These are phyloP conservation scores for Zoanthus sociatus DNA, from an alignment of 92 coral and sea anemone genomes.

Conservation along the genomic window DNA sequence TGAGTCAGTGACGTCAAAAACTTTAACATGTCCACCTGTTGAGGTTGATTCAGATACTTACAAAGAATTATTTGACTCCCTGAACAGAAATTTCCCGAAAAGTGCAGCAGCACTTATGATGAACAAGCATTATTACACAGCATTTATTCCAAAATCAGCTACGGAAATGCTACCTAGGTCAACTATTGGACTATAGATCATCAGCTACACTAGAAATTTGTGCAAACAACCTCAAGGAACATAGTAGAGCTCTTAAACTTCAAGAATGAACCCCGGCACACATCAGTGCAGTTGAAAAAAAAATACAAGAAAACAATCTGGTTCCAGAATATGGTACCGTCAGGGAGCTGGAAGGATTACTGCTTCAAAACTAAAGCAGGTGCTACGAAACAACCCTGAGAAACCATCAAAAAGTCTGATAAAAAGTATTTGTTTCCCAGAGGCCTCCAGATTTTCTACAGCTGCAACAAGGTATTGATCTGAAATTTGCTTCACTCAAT, in stretches of 20 bases:
- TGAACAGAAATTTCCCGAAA: slow-evolving; percentile 36
- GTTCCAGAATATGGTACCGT: too few relatives aligned
- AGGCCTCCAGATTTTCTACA: slow-evolving; percentile 51
- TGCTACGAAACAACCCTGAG: slow-evolving; percentile 32
- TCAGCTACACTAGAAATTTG: slow-evolving; percentile 10
- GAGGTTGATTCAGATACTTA: slow-evolving; percentile 30
- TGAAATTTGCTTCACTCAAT: slow-evolving; percentile 5
- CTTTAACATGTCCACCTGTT: slow-evolving; percentile 40
- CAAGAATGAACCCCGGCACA: slow-evolving; percentile 38
- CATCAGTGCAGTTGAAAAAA: slow-evolving; percentile 40
- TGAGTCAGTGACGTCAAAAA: slow-evolving; percentile 18
- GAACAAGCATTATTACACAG: slow-evolving; percentile 31
- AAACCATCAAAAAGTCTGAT: slow-evolving; percentile 42
- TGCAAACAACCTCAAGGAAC: background rate
- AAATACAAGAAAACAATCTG: slow-evolving; percentile 38
- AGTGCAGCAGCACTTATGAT: slow-evolving; percentile 48
- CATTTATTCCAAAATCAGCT: slow-evolving; percentile 57
- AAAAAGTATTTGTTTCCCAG: slow-evolving; percentile 45
- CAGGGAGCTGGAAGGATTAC: slow-evolving; percentile 48
- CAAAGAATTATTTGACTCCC: slow-evolving; percentile 43
- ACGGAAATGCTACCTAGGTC: slow-evolving; percentile 45
- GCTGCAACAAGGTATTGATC: slow-evolving; percentile 52
- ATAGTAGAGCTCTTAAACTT: slow-evolving; percentile 25
- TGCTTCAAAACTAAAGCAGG: slow-evolving; percentile 42
- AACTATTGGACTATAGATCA: slow-evolving; percentile 44